Base-by-base conservation (phyloP, 2,113 vertebrate genomes). In the Balaeniceps rex region DNA sequence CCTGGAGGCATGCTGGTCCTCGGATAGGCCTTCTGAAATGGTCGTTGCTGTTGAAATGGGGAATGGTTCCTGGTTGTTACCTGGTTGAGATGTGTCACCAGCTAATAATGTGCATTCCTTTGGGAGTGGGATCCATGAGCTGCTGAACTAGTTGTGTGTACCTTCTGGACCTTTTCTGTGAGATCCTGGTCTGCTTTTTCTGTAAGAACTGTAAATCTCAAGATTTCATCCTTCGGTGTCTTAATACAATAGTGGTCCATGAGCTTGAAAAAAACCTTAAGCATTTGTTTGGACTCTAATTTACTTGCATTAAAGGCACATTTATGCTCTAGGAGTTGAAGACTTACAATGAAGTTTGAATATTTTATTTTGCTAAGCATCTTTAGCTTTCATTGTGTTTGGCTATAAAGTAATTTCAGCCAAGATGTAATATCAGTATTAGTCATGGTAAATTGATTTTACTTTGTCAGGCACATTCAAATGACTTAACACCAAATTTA, bases 31-130 rank as follows among this genome's bases (percentile, higher is more conserved):
- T 60, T 46, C 58, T 26, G 24, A 60, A 52, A 18, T 25, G 23
- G 23, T 34, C 0, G 2, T 36, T 60, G 12, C 11, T 2, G 1
- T 26, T 55, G 16, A 55, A 90, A 70, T 26, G 63, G 74, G 15
- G 18, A 58, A 71, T 9, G 2, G 11, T 26, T 51, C 69, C 61
- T 2, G 2, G 10, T 19, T 4, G 1, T 38, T 49, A 29, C 10
- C 12, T 34, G 17, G 4, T 14, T 42, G 60, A n/a, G 24, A 5
- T 15, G 22, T 34, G 34, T 46, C 38, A 21, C 21, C 31, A 49
- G 31, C 7, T 61, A 52, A 40, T 36, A 47, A 28, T 3, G 5
- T 4, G 5, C 2, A 5, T 5, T 26, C 3, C 8, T 3, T 51
- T 46, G 14, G 33, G 33, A 40, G 9, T 2, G 7, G 12, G 7